These are phyloP conservation scores for Elanoides forficatus DNA, from an alignment of 2,113 vertebrate species.

Conservation along the genomic window DNA sequence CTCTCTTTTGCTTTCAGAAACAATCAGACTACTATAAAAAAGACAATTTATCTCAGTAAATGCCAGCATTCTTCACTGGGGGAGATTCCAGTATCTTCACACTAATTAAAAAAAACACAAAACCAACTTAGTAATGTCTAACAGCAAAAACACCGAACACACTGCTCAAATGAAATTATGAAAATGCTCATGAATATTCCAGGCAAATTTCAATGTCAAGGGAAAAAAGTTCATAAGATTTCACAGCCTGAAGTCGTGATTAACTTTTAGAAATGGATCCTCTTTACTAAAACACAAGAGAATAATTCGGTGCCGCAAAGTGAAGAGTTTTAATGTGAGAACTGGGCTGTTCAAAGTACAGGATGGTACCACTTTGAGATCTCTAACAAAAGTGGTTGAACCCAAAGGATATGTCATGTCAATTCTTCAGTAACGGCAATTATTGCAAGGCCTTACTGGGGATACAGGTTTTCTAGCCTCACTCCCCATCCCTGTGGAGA, in stretches of 20 bases:
- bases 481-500: not conserved
- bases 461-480: not conserved
- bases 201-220: not conserved
- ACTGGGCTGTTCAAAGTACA: not conserved
- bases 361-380: not conserved
- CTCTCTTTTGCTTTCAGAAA: not conserved
- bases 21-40: not conserved
- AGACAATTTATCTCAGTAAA: not conserved
- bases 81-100: not conserved
- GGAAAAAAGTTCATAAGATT: conserved; percentile 29
- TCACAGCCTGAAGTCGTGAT: not conserved
- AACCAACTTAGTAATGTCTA: not conserved
- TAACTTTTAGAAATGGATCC: not conserved
- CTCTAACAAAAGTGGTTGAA: not conserved
- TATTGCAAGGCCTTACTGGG: not conserved
- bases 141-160: not conserved
- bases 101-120: not conserved
- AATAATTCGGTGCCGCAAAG: not conserved
- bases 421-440: not conserved
- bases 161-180: not conserved
- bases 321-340: not conserved
- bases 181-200: not conserved
- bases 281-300: not conserved
- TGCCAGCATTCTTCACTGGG: not conserved
- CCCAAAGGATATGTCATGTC: not conserved